phyloP scores from a whole-genome alignment of 1,140 invertebrate species.

The Telenomus remus region DNA sequence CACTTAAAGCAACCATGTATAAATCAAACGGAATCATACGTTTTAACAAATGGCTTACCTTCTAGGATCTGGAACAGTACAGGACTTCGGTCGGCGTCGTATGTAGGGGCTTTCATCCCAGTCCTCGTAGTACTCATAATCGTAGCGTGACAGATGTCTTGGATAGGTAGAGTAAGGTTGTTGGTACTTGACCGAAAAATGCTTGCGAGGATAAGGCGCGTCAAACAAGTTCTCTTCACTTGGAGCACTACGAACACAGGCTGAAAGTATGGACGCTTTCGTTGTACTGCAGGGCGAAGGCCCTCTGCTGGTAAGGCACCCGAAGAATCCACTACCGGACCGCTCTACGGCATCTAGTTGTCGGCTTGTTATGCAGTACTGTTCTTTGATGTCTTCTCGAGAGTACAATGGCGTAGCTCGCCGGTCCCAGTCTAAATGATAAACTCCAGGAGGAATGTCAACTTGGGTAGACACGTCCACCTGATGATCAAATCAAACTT shows the following conservation, averaged over 20 bases:
- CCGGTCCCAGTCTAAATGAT: conserved; percentile 69
- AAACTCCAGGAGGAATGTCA: conserved; percentile 67
- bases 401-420: conserved; percentile 85
- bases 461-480: conserved; percentile 75
- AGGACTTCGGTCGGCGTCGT: conserved; percentile 83
- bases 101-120: conserved; percentile 84
- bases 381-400: conserved; percentile 90
- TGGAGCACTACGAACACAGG: conserved; percentile 88
- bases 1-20: no score
- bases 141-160: conserved; percentile 77
- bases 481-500: conserved; percentile 57
- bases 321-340: conserved; percentile 85
- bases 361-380: conserved; percentile 94
- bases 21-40: no score
- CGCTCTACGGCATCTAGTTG: conserved; percentile 90
- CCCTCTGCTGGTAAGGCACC: conserved; percentile 82
- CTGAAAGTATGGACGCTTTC: conserved; percentile 86
- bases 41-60: no score
- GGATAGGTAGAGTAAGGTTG: conserved; percentile 71
- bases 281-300: conserved; percentile 75
- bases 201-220: conserved; percentile 83
- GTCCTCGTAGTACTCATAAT: conserved; percentile 74
- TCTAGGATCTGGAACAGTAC: conserved; percentile 82
- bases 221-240: conserved; percentile 90
- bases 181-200: conserved; percentile 68